These are phyloP conservation scores for Ricordea florida DNA, from an alignment of 92 coral and sea anemone genomes.

Conservation along the genomic window DNA sequence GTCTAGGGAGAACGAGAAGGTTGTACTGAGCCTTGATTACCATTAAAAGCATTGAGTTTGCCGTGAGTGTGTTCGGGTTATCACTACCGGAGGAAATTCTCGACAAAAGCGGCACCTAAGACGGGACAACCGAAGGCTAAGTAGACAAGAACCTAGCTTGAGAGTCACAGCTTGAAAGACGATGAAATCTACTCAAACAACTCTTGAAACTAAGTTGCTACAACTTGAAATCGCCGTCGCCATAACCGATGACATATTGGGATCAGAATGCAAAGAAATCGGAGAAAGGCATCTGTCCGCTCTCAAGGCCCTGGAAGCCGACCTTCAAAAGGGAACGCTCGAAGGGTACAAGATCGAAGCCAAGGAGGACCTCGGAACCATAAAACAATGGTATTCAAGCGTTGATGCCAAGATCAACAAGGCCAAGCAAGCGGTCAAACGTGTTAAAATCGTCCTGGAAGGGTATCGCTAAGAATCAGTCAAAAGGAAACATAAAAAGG, in stretches of 20 bases:
- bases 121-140: too few species aligned
- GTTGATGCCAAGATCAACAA: constrained; percentile 10
- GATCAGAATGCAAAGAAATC: not conserved
- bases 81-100: too few species aligned
- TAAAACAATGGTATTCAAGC: not conserved
- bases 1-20: too few species aligned
- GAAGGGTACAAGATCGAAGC: constrained; percentile 34
- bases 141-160: too few species aligned
- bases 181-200: not conserved
- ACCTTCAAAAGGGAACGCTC: not conserved
- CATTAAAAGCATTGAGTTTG: too few species aligned
- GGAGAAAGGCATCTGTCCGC: constrained; percentile 24
- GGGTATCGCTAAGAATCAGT: not conserved
- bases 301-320: constrained; percentile 19
- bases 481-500: constrained; percentile 21
- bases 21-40: too few species aligned
- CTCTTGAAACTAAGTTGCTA: constrained; percentile 3
- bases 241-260: not conserved
- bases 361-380: not conserved
- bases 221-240: not conserved
- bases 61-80: too few species aligned
- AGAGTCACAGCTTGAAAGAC: too few species aligned
- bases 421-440: constrained; percentile 16
- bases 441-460: not conserved
- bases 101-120: constrained; percentile 33